phyloP scores from a whole-genome alignment of 2,113 vertebrate genomes.

The Dendrocopos noguchii region DNA sequence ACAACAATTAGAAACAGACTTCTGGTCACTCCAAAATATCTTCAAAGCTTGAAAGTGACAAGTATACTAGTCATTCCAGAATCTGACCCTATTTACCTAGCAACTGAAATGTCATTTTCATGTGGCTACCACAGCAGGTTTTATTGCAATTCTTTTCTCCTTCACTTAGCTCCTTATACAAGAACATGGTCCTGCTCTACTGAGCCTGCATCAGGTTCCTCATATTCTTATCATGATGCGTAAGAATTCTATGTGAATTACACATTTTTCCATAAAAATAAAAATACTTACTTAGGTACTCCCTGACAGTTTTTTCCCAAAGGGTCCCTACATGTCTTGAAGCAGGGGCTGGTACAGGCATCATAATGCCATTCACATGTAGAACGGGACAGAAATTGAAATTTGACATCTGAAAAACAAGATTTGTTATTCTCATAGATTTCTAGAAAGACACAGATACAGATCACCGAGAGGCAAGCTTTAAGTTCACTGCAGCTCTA shows the following conservation, averaged over 20 bases:
- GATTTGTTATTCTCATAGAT: not conserved
- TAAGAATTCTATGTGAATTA: not conserved
- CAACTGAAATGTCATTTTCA: not conserved
- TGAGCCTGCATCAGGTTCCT: not conserved
- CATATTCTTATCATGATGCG: not conserved
- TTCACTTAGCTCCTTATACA: not conserved
- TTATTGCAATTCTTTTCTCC: not conserved
- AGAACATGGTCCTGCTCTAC: not conserved
- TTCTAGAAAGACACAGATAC: not conserved
- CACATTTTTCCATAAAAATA: not conserved
- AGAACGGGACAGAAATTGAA: conserved; percentile 69
- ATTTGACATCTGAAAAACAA: conserved; percentile 75
- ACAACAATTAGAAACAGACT: not conserved
- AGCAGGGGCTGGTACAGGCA: conserved; percentile 89
- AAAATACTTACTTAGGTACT: conserved; percentile 86
- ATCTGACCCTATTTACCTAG: not conserved
- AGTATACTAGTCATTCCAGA: not conserved
- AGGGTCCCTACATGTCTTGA: conserved; percentile 92
- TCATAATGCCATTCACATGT: conserved; percentile 93
- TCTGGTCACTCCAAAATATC: not conserved
- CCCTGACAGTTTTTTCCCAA: conserved; percentile 79
- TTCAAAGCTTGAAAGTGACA: not conserved
- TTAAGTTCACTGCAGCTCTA: not conserved
- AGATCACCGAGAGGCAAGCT: not conserved
- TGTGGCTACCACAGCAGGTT: not conserved